Evolutionary conservation across 2,797 vertebrate genomes (phyloP).

Genomic region (Sebastes baramenuke): DNA sequence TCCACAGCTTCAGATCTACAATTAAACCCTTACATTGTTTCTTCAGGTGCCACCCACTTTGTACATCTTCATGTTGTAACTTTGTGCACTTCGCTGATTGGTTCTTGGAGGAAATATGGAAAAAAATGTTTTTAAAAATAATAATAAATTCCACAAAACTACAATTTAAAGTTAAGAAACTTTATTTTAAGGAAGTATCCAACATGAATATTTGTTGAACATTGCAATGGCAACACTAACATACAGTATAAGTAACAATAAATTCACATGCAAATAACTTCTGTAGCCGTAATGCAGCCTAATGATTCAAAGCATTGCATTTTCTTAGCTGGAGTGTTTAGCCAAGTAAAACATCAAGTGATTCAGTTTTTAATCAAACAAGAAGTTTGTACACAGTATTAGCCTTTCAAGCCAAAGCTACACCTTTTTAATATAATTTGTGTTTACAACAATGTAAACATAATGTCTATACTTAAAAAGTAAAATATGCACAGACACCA

Average conservation of each 20-base stretch:
- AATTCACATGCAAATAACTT: not conserved
- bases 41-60: too few species aligned
- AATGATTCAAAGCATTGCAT: slow-evolving; percentile 1
- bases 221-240: slow-evolving; percentile 20
- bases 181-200: slow-evolving; percentile 31
- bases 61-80: not conserved
- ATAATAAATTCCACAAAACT: not conserved
- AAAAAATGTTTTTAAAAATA: not conserved
- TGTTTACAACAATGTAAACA: slow-evolving; percentile 67
- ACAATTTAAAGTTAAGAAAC: slow-evolving; percentile 5
- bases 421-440: not conserved
- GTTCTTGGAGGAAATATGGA: not conserved
- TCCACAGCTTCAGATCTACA: not conserved
- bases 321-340: not conserved
- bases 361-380: not conserved
- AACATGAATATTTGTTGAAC: slow-evolving; percentile 40
- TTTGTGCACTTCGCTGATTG: not conserved
- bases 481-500: slow-evolving; percentile 12
- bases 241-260: not conserved
- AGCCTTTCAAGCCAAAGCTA: not conserved
- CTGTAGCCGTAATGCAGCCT: not conserved
- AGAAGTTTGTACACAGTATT: not conserved
- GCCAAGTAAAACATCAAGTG: not conserved
- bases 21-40: too few species aligned
- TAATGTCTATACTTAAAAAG: slow-evolving; percentile 33